Percentiles rank a stretch among this genome's conserved stretches.
Conservation (phyloP, 2,888 invertebrate genomes). For the Scrobipalpa costella region DNA sequence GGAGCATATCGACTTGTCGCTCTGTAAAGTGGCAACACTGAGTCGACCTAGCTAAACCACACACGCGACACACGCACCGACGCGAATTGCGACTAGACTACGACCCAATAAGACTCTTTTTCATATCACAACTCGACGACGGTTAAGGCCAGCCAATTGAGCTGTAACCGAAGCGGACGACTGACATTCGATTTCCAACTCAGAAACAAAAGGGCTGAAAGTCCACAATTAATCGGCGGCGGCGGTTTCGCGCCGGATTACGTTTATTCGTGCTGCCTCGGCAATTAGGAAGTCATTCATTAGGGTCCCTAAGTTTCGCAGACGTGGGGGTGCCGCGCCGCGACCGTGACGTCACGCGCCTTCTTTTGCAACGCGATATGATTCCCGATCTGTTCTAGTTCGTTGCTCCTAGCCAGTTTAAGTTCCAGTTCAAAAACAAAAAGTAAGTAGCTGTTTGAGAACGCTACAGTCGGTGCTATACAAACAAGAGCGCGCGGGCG, state of each 20-base stretch:
- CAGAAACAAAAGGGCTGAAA: slow-evolving; percentile 67
- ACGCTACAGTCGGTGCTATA: slow-evolving; percentile 58
- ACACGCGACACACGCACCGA: slow-evolving; percentile 27
- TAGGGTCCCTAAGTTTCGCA: slow-evolving; percentile 81
- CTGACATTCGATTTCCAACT: slow-evolving; percentile 72
- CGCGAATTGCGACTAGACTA: slow-evolving; percentile 44
- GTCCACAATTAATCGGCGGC: slow-evolving; percentile 71
- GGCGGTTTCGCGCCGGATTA: slow-evolving; percentile 69
- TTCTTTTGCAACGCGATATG: slow-evolving; percentile 59
- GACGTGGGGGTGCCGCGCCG: slow-evolving; percentile 76
- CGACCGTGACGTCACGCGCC: slow-evolving; percentile 65
- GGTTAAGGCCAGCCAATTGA: slow-evolving; percentile 52
- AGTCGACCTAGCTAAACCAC: slow-evolving; percentile 27
- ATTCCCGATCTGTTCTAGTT: slow-evolving; percentile 52
- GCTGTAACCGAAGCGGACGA: slow-evolving; percentile 59
- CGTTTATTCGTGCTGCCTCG: slow-evolving; percentile 75
- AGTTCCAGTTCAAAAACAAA: slow-evolving; percentile 56
- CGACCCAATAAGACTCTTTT: slow-evolving; percentile 54
- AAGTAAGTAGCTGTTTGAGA: slow-evolving; percentile 68
- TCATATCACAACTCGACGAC: slow-evolving; percentile 41
- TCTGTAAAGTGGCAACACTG: slow-evolving; percentile 50
- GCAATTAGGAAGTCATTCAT: slow-evolving; percentile 82
- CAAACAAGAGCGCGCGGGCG: slow-evolving; percentile 67
- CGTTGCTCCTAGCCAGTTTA: slow-evolving; percentile 45
- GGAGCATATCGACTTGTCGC: slow-evolving; percentile 74